Base-by-base conservation (phyloP, 2,113 vertebrate genomes). In the Opisthocomus hoazin region DNA sequence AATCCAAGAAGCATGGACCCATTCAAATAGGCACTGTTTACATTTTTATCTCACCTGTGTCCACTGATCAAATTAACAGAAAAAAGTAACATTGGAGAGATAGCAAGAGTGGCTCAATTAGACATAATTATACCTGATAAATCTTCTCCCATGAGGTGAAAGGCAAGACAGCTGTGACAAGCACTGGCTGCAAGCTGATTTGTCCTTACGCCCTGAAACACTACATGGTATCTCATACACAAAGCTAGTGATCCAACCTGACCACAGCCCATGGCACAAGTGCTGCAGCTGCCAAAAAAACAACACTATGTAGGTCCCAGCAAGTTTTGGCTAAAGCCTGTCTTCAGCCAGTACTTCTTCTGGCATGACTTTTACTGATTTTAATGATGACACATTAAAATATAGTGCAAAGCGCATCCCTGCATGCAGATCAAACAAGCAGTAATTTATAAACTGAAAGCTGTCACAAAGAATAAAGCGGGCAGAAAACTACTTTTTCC, bases 91-190 rank as follows among this genome's bases (percentile, higher is more conserved):
- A 69, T 0, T 73, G 63, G 34, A 65, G 64, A 82, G 63, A 83
- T n/a, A 90, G 82, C 51, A 89, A 66, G 50, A 90, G 68, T 34
- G 32, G 50, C 73, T 92, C 80, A 89, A 57, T 89, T 84, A 88
- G 27, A 81, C 56, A 45, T 43, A 93, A 92, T 81, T 88, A 93
- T 1, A 2, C 56, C 60, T 58, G 54, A 94, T 93, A 94, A 74
- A 94, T 81, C 83, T 87, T 86, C 22, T 80, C 93, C 84, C 83
- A 90, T 37, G 58, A 96, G 73, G 73, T 89, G 61, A 54, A 92
- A 93, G 50, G 66, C 83, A 94, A 90, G 64, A 80, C 63, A 89
- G 90, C 63, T 65, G 54, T 36, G 58, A 91, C 86, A 91, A 84
- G 46, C 60, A 84, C 16, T 43, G 41, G 46, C 46, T 81, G 43